These are phyloP conservation scores for Phataginus tricuspis DNA, from an alignment of 2,797 vertebrate species.

Conservation along the genomic window DNA sequence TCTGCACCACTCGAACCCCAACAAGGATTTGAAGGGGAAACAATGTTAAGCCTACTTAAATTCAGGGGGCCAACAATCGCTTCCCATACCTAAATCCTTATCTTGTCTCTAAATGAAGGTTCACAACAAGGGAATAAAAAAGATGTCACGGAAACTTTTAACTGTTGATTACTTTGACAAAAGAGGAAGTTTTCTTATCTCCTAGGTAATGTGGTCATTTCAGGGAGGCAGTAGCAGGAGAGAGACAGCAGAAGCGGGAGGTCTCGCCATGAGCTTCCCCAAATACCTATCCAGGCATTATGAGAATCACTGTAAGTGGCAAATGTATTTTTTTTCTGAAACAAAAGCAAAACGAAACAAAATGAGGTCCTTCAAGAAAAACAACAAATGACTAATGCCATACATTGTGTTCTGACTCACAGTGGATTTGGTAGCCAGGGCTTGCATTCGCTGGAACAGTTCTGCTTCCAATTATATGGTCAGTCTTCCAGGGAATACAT, in stretches of 20 bases:
- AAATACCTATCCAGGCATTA: not conserved
- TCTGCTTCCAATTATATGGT: not conserved
- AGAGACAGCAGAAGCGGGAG: not conserved
- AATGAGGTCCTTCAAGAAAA: not conserved
- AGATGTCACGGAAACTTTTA: not conserved
- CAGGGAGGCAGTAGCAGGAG: not conserved
- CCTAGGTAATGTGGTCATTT: not conserved
- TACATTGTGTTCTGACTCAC: not conserved
- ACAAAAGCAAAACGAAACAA: constrained; percentile 7
- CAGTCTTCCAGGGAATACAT: not conserved
- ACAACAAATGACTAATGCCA: not conserved
- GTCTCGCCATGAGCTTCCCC: not conserved
- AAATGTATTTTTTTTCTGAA: not conserved
- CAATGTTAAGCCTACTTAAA: not conserved
- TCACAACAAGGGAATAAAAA: not conserved
- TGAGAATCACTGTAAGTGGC: not conserved
- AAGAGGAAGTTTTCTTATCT: not conserved
- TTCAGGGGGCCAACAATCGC: not conserved
- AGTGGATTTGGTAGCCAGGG: accelerated
- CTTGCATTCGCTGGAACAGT: not conserved
- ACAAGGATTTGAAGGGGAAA: not conserved
- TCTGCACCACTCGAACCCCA: accelerated
- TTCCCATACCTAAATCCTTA: not conserved
- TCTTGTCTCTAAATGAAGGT: not conserved
- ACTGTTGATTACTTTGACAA: not conserved